phyloP scores from a whole-genome alignment of 2,888 invertebrate genomes.

The Dynastes grantii region DNA sequence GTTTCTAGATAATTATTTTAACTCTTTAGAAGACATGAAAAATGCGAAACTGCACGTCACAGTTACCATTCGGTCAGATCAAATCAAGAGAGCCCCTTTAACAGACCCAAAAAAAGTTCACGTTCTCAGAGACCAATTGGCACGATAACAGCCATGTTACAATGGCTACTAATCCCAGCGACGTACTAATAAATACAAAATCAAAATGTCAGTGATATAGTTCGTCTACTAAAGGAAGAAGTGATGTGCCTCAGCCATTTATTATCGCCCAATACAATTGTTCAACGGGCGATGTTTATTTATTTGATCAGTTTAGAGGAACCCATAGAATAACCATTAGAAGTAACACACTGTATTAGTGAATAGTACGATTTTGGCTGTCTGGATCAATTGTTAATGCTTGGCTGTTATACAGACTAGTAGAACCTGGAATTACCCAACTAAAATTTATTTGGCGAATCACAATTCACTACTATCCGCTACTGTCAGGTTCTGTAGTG shows the following conservation, averaged over 20 bases:
- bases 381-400: too few relatives aligned
- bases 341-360: not conserved
- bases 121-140: slow-evolving; percentile 3
- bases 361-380: too few relatives aligned
- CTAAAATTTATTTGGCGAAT: too few relatives aligned
- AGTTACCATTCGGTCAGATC: not conserved
- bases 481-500: not conserved
- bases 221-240: too few relatives aligned
- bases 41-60: not conserved
- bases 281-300: too few relatives aligned
- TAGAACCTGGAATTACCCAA: not conserved
- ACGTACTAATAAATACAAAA: too few relatives aligned
- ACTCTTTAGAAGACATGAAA: slow-evolving; percentile 16
- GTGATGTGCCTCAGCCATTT: not conserved
- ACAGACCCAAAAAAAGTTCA: not conserved
- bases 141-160: not conserved
- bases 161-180: too few relatives aligned
- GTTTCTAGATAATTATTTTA: slow-evolving; percentile 22
- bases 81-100: not conserved
- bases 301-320: too few relatives aligned
- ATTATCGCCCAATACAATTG: slow-evolving; percentile 1
- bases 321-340: too few relatives aligned
- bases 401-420: too few relatives aligned
- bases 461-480: too few relatives aligned
- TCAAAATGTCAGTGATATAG: too few relatives aligned